A percentile compares a stretch with the other conserved stretches of the same genome.
Evolutionary conservation across 1,140 invertebrate species (phyloP).

Genomic region (Sitodiplosis mosellana): DNA sequence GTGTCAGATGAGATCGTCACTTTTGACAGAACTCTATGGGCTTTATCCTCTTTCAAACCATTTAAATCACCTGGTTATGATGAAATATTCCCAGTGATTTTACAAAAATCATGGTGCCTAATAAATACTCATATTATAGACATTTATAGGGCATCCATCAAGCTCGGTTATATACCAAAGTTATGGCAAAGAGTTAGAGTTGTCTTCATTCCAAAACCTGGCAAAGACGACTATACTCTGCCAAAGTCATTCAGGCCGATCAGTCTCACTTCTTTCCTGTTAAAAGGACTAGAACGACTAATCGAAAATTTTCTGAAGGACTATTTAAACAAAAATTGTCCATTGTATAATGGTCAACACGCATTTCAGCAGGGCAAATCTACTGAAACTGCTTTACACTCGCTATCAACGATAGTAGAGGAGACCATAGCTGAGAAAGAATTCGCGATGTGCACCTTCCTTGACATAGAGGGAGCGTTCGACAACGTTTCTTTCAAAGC

Average conservation of each 20-base stretch:
- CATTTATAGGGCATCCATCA: neutral
- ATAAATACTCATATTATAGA: neutral
- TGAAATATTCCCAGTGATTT: neutral
- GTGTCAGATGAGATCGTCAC: neutral
- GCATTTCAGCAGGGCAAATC: neutral
- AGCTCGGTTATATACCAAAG: neutral
- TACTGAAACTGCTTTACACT: neutral
- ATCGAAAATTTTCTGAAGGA: constrained; percentile 8
- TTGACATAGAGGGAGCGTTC: constrained; percentile 1
- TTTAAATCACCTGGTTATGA: neutral
- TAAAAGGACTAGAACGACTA: constrained; percentile 10
- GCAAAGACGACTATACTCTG: constrained; percentile 2
- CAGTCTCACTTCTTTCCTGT: constrained; percentile 12
- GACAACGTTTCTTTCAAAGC: neutral
- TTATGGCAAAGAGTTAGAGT: constrained; percentile 5
- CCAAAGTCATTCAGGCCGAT: constrained; percentile 10
- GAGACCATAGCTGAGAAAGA: neutral
- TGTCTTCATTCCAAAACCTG: constrained; percentile 10
- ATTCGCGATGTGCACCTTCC: neutral
- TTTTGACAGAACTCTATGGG: neutral
- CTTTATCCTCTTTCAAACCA: neutral
- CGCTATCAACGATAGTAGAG: neutral
- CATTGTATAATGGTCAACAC: neutral
- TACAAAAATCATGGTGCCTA: neutral
- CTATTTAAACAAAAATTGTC: neutral